A percentile compares a stretch with the other conserved stretches of the same genome.
Conservation (phyloP, 1,140 invertebrate species). For the Drosophila suzukii region DNA sequence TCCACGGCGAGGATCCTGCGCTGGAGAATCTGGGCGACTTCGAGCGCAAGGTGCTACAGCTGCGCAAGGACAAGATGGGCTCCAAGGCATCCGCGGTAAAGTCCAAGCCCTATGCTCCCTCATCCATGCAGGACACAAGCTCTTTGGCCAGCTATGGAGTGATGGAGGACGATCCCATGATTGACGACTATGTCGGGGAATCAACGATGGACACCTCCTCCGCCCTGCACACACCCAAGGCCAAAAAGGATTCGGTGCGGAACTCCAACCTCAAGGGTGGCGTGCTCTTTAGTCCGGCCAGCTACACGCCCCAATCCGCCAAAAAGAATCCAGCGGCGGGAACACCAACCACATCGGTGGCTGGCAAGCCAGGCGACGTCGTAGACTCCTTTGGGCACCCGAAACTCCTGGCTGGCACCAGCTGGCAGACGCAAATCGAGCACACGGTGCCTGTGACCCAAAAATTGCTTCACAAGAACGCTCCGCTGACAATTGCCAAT, state of each 20-base stretch:
- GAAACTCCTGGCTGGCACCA: constrained; percentile 46
- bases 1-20: constrained; percentile 86
- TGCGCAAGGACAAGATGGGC: constrained; percentile 80
- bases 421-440: constrained; percentile 55
- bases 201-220: constrained; percentile 18
- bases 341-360: not conserved
- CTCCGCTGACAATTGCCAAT: constrained; percentile 44
- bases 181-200: constrained; percentile 62
- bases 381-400: constrained; percentile 69
- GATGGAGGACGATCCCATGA: constrained; percentile 61
- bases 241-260: constrained; percentile 20
- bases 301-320: constrained; percentile 59
- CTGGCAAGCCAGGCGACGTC: constrained; percentile 55
- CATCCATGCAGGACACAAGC: constrained; percentile 21
- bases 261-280: constrained; percentile 37
- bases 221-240: constrained; percentile 56
- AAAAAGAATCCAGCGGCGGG: constrained; percentile 15
- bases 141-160: constrained; percentile 55
- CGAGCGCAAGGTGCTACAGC: constrained; percentile 87
- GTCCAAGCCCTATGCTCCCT: constrained; percentile 16
- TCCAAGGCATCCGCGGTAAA: constrained; percentile 32
- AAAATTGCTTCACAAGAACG: constrained; percentile 51
- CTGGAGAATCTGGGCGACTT: constrained; percentile 86
- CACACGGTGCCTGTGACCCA: constrained; percentile 54
- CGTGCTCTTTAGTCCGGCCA: constrained; percentile 61